Percentiles rank a stretch among this genome's conserved stretches.
Conservation (phyloP, 2,888 invertebrate genomes). For the Campaea margaritaria region DNA sequence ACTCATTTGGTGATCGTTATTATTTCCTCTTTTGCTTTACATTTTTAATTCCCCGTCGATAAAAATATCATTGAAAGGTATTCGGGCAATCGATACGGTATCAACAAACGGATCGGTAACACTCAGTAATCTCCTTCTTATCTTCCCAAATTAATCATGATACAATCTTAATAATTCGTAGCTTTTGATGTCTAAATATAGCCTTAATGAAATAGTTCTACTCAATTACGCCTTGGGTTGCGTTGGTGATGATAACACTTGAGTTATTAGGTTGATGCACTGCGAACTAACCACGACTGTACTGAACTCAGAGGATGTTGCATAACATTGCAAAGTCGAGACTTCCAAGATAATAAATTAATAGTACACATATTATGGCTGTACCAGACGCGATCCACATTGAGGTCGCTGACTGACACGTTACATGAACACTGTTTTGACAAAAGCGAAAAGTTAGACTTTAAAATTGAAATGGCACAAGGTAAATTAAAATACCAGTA, state of each 20-base stretch:
- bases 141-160: constrained; percentile 16
- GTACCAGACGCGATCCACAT: constrained; percentile 2
- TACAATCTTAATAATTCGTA: constrained; percentile 16
- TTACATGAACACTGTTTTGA: constrained; percentile 14
- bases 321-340: constrained; percentile 51
- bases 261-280: constrained; percentile 58
- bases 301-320: constrained; percentile 55
- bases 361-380: constrained; percentile 2
- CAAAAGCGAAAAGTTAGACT: constrained; percentile 15
- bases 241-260: constrained; percentile 51
- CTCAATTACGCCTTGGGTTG: constrained; percentile 26
- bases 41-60: constrained; percentile 15
- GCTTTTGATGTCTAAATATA: constrained; percentile 17
- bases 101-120: constrained; percentile 19
- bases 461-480: constrained; percentile 9
- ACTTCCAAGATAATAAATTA: constrained; percentile 38
- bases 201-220: constrained; percentile 9
- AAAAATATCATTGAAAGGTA: constrained; percentile 15
- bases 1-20: constrained; percentile 6
- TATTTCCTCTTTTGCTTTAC: constrained; percentile 18
- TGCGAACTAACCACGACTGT: constrained; percentile 45
- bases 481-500: constrained; percentile 16
- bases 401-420: constrained; percentile 27
- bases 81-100: constrained; percentile 17
- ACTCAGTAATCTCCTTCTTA: constrained; percentile 1